Evolutionary conservation across 2,113 vertebrate genomes (phyloP).

Genomic region (Vidua macroura): DNA sequence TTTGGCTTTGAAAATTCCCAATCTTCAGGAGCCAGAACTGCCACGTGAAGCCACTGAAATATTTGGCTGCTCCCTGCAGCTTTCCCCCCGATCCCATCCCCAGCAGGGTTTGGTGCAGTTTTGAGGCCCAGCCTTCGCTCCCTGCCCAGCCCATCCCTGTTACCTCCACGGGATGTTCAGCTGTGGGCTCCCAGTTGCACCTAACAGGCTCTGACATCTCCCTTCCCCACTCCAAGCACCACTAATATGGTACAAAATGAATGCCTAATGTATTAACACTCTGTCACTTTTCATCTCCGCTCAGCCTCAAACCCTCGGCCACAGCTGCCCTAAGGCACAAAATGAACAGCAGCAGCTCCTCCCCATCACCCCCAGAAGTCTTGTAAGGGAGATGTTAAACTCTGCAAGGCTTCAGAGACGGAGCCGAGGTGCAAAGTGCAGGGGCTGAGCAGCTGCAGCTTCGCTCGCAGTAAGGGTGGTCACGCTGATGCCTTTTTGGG

Average conservation of each 20-base stretch:
- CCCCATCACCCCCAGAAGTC: neutral
- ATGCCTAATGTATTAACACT: conserved; percentile 53
- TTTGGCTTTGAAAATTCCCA: neutral
- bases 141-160: neutral
- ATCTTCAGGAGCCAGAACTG: neutral
- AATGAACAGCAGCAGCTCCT: conserved; percentile 12
- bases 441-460: neutral
- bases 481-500: neutral
- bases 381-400: neutral
- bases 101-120: neutral
- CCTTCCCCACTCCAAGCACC: conserved; percentile 21
- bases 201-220: conserved; percentile 28
- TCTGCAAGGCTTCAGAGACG: neutral
- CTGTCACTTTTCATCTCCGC: conserved; percentile 51
- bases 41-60: neutral
- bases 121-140: neutral
- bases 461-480: fast-evolving
- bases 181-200: neutral
- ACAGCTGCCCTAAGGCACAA: conserved; percentile 1
- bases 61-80: neutral
- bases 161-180: neutral
- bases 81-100: neutral
- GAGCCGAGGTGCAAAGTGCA: neutral
- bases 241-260: conserved; percentile 52
- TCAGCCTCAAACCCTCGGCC: conserved; percentile 14